Conservation (phyloP, 2,888 invertebrate species). For the Craniophora ligustri region DNA sequence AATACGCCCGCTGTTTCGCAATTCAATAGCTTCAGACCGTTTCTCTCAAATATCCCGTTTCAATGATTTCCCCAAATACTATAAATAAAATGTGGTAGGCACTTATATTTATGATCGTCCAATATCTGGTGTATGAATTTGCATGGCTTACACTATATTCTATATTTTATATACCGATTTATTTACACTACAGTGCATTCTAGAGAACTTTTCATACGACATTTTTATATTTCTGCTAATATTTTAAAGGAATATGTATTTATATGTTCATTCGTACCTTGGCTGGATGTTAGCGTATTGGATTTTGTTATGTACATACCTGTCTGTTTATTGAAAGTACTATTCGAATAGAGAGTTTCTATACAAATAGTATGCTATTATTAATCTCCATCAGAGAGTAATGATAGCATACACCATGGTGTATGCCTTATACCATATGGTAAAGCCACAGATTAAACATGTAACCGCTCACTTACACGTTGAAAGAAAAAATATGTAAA, state of each 20-base stretch:
- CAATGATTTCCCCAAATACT: constrained; percentile 32
- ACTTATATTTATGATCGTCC: constrained; percentile 14
- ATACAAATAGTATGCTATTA: too few relatives aligned
- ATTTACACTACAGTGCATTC: constrained; percentile 18
- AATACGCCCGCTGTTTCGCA: constrained; percentile 18
- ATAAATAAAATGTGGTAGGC: constrained; percentile 27
- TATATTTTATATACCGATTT: constrained; percentile 29
- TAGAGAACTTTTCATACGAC: constrained; percentile 1
- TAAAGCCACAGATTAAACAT: too few relatives aligned
- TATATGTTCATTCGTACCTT: too few relatives aligned
- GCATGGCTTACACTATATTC: constrained; percentile 13
- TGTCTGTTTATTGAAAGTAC: too few relatives aligned
- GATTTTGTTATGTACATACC: too few relatives aligned
- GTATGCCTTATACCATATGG: too few relatives aligned
- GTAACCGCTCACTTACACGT: too few relatives aligned
- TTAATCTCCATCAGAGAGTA: too few relatives aligned
- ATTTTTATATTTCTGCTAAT: constrained; percentile 6
- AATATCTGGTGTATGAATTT: constrained; percentile 28
- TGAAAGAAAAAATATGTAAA: too few relatives aligned
- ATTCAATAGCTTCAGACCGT: constrained; percentile 24
- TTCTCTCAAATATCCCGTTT: constrained; percentile 33
- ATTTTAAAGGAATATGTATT: constrained; percentile 14
- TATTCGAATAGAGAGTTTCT: too few relatives aligned
- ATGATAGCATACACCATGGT: too few relatives aligned
- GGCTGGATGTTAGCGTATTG: background rate